Evolutionary conservation across 2,888 invertebrate genomes (phyloP), one percentile per base, ranked within the genome.

Genomic region (Lymantria monacha): DNA sequence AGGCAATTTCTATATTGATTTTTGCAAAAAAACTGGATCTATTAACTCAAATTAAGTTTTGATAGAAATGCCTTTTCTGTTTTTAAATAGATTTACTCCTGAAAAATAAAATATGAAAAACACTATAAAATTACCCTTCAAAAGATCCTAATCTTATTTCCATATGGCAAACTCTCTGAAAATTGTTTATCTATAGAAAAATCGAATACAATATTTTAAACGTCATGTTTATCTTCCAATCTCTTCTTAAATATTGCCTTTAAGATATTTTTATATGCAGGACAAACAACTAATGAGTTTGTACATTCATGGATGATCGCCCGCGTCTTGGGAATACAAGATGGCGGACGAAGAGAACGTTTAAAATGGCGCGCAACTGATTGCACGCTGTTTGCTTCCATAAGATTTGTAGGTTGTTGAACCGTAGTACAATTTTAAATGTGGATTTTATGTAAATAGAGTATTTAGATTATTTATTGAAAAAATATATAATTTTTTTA

Each of bases 221-320:
- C 48, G 30, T 44, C 42, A 46, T 49, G 22, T 30, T 31, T 47
- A 49, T 43, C 42, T 57, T 57, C n/a, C 42, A 56, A 63, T 54
- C 63, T 58, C 48, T 49, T 33, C 51, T 54, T 60, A 57, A 62
- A 64, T 56, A 61, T 63, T 66, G 49, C 56, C 54, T 53, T 56
- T 59, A 55, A 50, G 57, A 81, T 76, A 81, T 79, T 83, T 85
- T 83, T 83, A 83, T 81, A 68, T 79, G 79, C 75, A 76, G 63
- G 63, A 84, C 79, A 90, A 88, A 90, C 80, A 89, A 67, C 78
- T 88, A 87, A 89, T 87, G 89, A 89, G 83, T 89, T 90, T 88
- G 85, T 78, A 58, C 70, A 69, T 79, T 86, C 79, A 79, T 84
- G 79, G 79, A 30, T 62, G 52, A 59, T 22, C 48, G 67, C 55